Conservation (phyloP, 2,113 vertebrate genomes). For the Leiothrix lutea region DNA sequence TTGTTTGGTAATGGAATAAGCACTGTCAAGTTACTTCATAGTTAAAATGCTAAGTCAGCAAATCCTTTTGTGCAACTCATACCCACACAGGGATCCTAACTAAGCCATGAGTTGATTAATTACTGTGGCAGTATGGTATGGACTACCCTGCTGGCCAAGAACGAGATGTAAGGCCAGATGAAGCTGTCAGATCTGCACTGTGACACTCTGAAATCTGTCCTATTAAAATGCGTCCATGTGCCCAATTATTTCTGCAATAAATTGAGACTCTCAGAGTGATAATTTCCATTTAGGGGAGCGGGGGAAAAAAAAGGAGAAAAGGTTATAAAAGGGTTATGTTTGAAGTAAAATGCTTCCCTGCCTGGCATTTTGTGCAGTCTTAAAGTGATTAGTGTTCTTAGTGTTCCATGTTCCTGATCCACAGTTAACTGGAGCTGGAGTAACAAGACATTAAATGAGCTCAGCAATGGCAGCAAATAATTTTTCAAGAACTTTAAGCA, state of each 20-base stretch:
- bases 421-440: not conserved
- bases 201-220: not conserved
- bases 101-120: not conserved
- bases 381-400: not conserved
- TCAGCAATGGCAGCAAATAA: not conserved
- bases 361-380: not conserved
- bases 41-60: not conserved
- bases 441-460: not conserved
- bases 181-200: not conserved
- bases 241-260: not conserved
- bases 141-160: not conserved
- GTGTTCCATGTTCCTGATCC: not conserved
- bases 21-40: not conserved
- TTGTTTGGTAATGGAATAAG: not conserved
- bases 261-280: not conserved
- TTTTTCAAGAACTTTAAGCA: not conserved
- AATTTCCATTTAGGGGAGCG: fast-evolving
- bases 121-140: not conserved
- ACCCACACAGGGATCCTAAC: not conserved
- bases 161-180: not conserved
- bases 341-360: not conserved
- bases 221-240: not conserved
- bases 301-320: fast-evolving
- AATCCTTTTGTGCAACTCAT: not conserved
- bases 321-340: not conserved